These are phyloP conservation scores for Pteromalus puparum DNA, from an alignment of 1,140 invertebrate species.

Conservation along the genomic window DNA sequence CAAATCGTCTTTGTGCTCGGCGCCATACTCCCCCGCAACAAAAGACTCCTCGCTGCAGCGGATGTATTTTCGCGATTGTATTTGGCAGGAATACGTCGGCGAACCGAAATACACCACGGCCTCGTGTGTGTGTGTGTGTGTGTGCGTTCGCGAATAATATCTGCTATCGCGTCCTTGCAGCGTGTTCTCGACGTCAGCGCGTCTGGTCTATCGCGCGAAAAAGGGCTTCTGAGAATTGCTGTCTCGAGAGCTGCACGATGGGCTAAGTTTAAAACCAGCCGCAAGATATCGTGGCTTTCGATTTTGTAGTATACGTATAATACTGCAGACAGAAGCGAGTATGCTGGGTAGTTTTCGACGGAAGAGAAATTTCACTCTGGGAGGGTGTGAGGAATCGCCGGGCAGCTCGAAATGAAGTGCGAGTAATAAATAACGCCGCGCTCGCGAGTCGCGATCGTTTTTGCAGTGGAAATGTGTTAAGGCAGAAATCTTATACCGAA, in stretches of 20 bases:
- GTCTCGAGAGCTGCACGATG: background rate
- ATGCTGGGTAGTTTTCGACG: too few species aligned
- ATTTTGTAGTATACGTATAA: background rate
- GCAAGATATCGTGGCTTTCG: background rate
- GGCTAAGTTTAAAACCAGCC: constrained; percentile 27
- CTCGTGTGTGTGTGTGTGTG: background rate
- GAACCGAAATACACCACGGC: background rate
- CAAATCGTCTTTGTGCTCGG: background rate
- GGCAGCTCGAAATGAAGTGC: background rate
- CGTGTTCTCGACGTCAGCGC: background rate
- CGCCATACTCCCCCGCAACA: background rate
- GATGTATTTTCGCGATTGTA: constrained; percentile 26
- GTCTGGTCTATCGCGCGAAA: constrained; percentile 7
- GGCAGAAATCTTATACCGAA: background rate
- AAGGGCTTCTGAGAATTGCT: constrained; percentile 23
- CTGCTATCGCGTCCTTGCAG: constrained; percentile 14
- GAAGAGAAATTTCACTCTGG: background rate
- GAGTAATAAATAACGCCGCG: background rate
- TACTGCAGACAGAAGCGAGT: too few species aligned
- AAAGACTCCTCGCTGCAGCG: background rate
- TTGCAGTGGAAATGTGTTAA: background rate
- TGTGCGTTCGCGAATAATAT: constrained; percentile 1
- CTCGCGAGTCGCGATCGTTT: background rate
- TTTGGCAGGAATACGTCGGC: constrained; percentile 10
- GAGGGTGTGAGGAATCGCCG: too few species aligned